Evolutionary conservation across 2,113 vertebrate genomes (phyloP).

Genomic region (Cryptomyrus ogoouensis): DNA sequence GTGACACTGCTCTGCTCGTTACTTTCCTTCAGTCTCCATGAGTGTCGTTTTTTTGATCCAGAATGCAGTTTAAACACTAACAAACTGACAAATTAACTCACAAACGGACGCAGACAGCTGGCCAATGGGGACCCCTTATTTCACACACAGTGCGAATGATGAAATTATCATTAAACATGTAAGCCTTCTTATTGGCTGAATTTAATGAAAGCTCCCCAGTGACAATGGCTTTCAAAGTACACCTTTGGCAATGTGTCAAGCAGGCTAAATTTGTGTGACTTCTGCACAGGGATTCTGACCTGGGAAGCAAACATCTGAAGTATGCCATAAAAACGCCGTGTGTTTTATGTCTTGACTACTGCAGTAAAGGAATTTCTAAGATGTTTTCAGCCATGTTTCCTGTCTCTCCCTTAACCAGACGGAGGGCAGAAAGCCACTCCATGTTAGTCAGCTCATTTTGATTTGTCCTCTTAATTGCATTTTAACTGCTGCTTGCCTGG

Average conservation of each 20-base stretch:
- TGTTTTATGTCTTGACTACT: not conserved
- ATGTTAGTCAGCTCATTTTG: slow-evolving; percentile 3
- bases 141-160: not conserved
- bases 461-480: slow-evolving; percentile 29
- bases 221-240: not conserved
- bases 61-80: not conserved
- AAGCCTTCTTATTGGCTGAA: not conserved
- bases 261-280: not conserved
- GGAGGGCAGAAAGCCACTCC: not conserved
- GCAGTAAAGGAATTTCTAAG: not conserved
- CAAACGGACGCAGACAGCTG: not conserved
- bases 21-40: not conserved
- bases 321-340: not conserved
- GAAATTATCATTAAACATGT: not conserved
- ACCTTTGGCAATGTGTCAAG: not conserved
- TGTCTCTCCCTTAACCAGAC: not conserved
- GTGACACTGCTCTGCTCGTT: not conserved
- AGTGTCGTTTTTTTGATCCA: not conserved
- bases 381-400: not conserved
- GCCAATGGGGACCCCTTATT: not conserved
- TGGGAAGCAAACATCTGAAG: not conserved
- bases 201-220: not conserved
- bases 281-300: not conserved
- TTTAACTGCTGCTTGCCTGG: slow-evolving; percentile 29
- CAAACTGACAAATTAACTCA: not conserved